Conservation (phyloP, 2,113 vertebrate genomes). For the Pterophyllum scalare region DNA sequence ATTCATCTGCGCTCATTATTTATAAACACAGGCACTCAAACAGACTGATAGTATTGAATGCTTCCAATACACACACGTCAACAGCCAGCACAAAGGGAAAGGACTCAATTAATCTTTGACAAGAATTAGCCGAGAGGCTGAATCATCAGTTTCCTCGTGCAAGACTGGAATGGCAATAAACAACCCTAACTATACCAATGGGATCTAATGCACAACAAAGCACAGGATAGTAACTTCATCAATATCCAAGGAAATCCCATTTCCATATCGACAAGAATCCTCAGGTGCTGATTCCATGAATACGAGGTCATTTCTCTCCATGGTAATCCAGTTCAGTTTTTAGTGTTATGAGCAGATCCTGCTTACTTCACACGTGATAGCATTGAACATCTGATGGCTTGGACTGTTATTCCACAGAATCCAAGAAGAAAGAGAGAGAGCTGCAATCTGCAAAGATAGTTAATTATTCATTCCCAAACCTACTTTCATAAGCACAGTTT, state of each 20-base stretch:
- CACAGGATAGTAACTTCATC: conserved; percentile 24
- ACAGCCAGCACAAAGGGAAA: conserved; percentile 37
- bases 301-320: conserved; percentile 24
- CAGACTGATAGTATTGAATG: conserved; percentile 4
- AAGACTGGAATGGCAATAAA: conserved; percentile 53
- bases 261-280: conserved; percentile 24
- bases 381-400: background rate
- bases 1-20: conserved; percentile 54
- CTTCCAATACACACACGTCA: background rate
- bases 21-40: conserved; percentile 29
- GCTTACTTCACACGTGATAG: background rate
- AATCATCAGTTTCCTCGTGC: conserved; percentile 54
- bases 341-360: background rate
- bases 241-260: conserved; percentile 54
- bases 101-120: conserved; percentile 68
- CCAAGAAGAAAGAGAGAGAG: background rate
- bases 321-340: conserved; percentile 16
- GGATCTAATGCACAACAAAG: conserved; percentile 21
- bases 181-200: conserved; percentile 12
- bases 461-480: no score
- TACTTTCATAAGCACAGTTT: background rate
- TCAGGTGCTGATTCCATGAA: background rate
- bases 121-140: conserved; percentile 55
- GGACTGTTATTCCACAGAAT: background rate
- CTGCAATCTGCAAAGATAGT: background rate